These are phyloP conservation scores for Heteromormyrus szaboi DNA, from an alignment of 2,797 vertebrate species.

Conservation along the genomic window DNA sequence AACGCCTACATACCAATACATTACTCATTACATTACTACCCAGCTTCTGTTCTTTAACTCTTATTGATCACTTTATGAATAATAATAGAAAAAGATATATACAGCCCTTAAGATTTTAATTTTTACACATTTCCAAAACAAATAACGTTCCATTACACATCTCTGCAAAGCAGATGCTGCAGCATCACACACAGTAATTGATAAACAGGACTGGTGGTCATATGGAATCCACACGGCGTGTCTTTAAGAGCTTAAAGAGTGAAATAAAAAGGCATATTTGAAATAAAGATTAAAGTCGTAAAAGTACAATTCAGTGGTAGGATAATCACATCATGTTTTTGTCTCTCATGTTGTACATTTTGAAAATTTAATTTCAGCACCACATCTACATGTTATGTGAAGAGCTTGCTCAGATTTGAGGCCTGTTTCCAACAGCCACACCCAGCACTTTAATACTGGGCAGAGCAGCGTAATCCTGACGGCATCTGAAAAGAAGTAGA, in stretches of 20 bases:
- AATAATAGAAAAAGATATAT: background rate
- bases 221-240: background rate
- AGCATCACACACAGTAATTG: background rate
- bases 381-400: conserved; percentile 72
- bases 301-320: background rate
- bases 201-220: background rate
- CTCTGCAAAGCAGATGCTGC: background rate
- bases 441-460: conserved; percentile 43
- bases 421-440: conserved; percentile 55
- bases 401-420: conserved; percentile 81
- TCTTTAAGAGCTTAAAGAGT: background rate
- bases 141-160: background rate
- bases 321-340: background rate
- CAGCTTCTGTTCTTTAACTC: background rate
- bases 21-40: background rate
- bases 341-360: conserved; percentile 35
- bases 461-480: conserved; percentile 49
- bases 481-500: conserved; percentile 66
- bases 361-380: conserved; percentile 92
- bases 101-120: background rate
- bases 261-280: background rate
- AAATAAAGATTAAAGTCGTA: background rate
- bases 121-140: background rate
- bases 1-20: conserved; percentile 28
- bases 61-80: background rate